A percentile compares a stretch with the other conserved stretches of the same genome.
Conservation (phyloP, 2,113 vertebrate genomes). For the Hypocryptadius cinnamomeus region DNA sequence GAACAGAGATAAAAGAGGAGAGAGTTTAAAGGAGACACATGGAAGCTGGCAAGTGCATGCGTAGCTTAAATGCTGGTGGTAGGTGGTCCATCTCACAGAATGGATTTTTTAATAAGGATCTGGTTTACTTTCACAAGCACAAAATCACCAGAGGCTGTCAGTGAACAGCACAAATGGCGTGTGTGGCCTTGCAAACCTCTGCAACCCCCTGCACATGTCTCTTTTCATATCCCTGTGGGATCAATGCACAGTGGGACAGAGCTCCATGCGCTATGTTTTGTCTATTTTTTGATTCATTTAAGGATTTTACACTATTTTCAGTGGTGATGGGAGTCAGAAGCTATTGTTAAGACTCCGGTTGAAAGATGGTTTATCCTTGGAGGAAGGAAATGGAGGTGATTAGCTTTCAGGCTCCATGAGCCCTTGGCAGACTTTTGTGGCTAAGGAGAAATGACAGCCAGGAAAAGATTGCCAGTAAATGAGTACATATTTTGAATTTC, state of each 20-base stretch:
- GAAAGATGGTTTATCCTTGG: neutral
- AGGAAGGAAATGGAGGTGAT: neutral
- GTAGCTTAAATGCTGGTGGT: neutral
- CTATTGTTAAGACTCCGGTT: neutral
- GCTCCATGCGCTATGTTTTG: too few relatives aligned
- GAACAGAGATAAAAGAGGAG: neutral
- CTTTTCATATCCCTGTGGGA: neutral
- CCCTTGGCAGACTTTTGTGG: neutral
- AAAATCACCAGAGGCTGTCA: neutral
- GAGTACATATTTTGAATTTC: neutral
- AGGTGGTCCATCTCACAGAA: neutral
- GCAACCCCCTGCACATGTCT: fast-evolving
- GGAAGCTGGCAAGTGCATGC: neutral
- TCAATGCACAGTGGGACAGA: neutral
- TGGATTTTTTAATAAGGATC: neutral
- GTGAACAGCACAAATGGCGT: neutral
- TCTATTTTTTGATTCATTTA: neutral
- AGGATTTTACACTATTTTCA: neutral
- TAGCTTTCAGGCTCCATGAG: neutral
- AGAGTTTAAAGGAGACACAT: neutral
- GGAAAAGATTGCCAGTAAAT: neutral
- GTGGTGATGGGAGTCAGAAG: neutral
- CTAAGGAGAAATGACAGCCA: neutral
- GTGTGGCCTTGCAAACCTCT: neutral
- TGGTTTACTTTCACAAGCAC: neutral